Conservation (phyloP, 2,797 vertebrate species). For the Parotocinclus haroldoi region DNA sequence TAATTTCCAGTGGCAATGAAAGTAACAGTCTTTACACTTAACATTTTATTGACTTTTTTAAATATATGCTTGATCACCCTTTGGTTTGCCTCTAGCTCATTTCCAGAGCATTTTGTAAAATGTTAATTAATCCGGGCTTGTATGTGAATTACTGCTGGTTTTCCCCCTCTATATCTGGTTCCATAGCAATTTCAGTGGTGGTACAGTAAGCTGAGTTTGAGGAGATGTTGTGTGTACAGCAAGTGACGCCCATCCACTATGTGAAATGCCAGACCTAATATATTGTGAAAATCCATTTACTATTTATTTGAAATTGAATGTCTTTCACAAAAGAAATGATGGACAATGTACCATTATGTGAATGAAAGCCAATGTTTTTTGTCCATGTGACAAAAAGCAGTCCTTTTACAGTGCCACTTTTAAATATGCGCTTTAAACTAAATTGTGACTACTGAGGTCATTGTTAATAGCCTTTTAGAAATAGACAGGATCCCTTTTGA, state of each 20-base stretch:
- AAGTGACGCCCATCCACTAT: constrained; percentile 18
- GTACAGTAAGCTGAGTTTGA: constrained; percentile 13
- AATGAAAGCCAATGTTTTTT: constrained; percentile 27
- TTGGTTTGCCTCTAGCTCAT: constrained; percentile 32
- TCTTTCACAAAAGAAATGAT: constrained; percentile 35
- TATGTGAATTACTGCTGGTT: constrained; percentile 30
- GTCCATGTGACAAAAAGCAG: constrained; percentile 27
- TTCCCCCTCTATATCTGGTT: constrained; percentile 36
- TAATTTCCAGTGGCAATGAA: constrained; percentile 31
- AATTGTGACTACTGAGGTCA: constrained; percentile 57
- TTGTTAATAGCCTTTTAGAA: constrained; percentile 29
- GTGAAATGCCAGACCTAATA: constrained; percentile 35
- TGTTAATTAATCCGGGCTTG: constrained; percentile 37
- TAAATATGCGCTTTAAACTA: constrained; percentile 50
- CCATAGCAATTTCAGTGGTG: constrained; percentile 32
- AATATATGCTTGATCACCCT: constrained; percentile 52
- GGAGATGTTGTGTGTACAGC: constrained; percentile 21
- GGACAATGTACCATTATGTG: constrained; percentile 2
- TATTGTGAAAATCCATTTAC: constrained; percentile 43
- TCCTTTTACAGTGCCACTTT: constrained; percentile 45
- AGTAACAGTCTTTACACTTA: constrained; percentile 45
- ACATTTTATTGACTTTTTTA: constrained; percentile 34
- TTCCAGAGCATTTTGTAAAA: constrained; percentile 35
- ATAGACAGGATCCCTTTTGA: constrained; percentile 15
- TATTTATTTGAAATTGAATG: constrained; percentile 53